phyloP scores from a whole-genome alignment of 2,888 invertebrate genomes.

The Didymodactylos carnosus region DNA sequence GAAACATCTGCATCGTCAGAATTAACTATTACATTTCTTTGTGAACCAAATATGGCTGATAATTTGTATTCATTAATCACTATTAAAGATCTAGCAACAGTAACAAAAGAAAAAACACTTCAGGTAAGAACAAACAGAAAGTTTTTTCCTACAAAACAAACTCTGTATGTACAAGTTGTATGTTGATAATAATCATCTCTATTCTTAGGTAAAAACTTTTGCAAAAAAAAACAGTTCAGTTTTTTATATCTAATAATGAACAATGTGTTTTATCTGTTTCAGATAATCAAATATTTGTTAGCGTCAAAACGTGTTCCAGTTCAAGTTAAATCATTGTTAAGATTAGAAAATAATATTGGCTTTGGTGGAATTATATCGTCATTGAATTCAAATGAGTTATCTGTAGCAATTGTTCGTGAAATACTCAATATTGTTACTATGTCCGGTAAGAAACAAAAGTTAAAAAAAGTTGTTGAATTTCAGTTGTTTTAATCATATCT shows the following conservation, averaged over 20 bases:
- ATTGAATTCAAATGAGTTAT: not conserved
- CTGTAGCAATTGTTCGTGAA: not conserved
- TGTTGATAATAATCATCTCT: too few relatives aligned
- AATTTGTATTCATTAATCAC: slow-evolving; percentile 41
- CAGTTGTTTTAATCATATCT: not conserved
- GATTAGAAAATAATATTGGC: not conserved
- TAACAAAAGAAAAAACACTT: not conserved
- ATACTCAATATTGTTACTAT: not conserved
- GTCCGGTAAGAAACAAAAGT: not conserved
- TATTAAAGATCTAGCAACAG: not conserved
- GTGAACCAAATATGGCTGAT: slow-evolving; percentile 43
- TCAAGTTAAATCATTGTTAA: not conserved
- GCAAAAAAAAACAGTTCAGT: too few relatives aligned
- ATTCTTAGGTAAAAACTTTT: too few relatives aligned
- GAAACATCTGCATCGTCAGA: slow-evolving; percentile 40
- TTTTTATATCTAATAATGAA: too few relatives aligned
- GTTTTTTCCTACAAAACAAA: too few relatives aligned
- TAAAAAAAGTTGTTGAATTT: not conserved
- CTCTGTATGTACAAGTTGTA: too few relatives aligned
- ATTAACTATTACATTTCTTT: slow-evolving; percentile 43
- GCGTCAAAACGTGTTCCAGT: not conserved
- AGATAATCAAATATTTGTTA: not conserved
- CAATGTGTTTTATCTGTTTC: too few relatives aligned
- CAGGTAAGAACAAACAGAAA: too few relatives aligned
- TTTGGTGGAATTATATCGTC: not conserved